Base-by-base conservation (phyloP, 2,113 vertebrate genomes). In the Chelonoidis abingdonii region DNA sequence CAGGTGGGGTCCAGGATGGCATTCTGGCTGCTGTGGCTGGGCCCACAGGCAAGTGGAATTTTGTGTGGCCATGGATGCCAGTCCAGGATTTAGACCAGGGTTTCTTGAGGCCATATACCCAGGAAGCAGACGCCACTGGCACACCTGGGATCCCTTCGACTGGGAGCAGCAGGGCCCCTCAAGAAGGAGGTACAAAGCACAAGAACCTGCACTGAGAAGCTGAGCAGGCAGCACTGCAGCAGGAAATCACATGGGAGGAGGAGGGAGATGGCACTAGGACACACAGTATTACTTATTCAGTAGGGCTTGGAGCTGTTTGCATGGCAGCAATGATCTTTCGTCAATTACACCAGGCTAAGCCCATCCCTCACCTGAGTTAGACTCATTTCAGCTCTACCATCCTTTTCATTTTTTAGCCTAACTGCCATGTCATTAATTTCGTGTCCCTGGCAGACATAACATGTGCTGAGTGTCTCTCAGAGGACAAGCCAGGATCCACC, bases 401-500 rank as follows among this genome's bases (percentile, higher is more conserved):
- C 29, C 3, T 21, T 31, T 75, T 44, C 31, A 25, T 13, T 56
- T 41, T 80, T 80, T 59, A 65, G 50, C 35, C 83, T 16, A n/a
- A 76, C 47, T n/a, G 52, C 14, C 10, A 4, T n/a, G 72, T 38
- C 62, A 31, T 53, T 78, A 31, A 78, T 12, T 17, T 25, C 21
- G 17, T 3, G 5, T 24, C 25, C 17, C 17, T 35, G 19, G 41
- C 56, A 80, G 87, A 84, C 31, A 44, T 50, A 22, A 24, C 8
- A 12, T 4, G 0, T 24, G 53, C 6, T 57, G 57, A 79, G 29
- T 80, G 38, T 5, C 44, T 47, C 8, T 10, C 11, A 80, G 41
- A 3, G 5, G 3, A 11, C 49, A 3, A 0, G 0, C 7, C 41
- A 3, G 11, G 10, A n/a, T 76, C 49, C 53, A 54, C 56, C 10